Evolutionary conservation across 2,797 vertebrate species (phyloP).

Genomic region (Gadopsis bispinosus): DNA sequence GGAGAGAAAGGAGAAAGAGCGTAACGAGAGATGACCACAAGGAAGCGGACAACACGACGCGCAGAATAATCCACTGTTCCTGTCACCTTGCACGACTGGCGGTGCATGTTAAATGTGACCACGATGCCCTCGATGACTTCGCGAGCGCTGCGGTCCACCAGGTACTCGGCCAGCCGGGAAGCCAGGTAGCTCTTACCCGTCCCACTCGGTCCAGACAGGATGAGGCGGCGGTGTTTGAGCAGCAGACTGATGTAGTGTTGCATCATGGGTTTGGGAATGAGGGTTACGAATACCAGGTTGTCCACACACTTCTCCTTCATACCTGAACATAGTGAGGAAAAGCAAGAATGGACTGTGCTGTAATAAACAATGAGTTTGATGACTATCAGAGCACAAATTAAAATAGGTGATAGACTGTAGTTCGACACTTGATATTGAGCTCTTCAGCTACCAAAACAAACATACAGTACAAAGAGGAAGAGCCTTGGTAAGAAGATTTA

Average conservation of each 20-base stretch:
- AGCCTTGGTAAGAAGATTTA: slow-evolving; percentile 35
- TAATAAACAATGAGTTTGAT: slow-evolving; percentile 27
- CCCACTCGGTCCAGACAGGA: slow-evolving; percentile 95
- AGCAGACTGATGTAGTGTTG: slow-evolving; percentile 98
- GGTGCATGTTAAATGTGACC: slow-evolving; percentile 98
- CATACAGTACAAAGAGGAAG: slow-evolving; percentile 2
- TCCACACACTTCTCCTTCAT: slow-evolving; percentile 98
- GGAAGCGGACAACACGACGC: neutral
- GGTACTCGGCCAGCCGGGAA: slow-evolving; percentile 93
- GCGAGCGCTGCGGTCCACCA: slow-evolving; percentile 95
- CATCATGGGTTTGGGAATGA: slow-evolving; percentile 99
- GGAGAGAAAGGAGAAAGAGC: neutral
- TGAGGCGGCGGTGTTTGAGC: slow-evolving; percentile 95
- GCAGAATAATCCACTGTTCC: neutral
- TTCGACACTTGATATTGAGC: slow-evolving; percentile 18
- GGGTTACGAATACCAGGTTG: slow-evolving; percentile 96
- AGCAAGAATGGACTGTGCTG: slow-evolving; percentile 11
- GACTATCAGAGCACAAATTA: neutral
- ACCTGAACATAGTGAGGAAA: slow-evolving; percentile 80
- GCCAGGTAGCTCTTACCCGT: slow-evolving; percentile 97
- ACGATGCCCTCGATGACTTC: slow-evolving; percentile 91
- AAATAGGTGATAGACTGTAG: slow-evolving; percentile 3
- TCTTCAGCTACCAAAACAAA: slow-evolving; percentile 14
- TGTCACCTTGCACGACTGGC: slow-evolving; percentile 96
- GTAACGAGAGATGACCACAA: neutral